Evolutionary conservation across 2,797 vertebrate species (phyloP).

Genomic region (Spondyliosoma cantharus): DNA sequence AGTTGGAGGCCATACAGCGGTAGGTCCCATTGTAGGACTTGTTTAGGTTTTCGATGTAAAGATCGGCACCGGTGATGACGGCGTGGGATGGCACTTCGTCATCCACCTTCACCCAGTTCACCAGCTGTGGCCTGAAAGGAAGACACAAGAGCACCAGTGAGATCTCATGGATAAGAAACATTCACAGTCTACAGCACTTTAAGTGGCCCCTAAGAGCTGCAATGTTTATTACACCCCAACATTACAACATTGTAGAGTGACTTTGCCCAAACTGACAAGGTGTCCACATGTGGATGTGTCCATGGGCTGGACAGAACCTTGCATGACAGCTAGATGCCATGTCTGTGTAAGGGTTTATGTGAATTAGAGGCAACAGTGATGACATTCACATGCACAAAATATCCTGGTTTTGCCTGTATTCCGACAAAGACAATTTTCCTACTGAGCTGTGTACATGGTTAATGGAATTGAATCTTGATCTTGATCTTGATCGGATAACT

Average conservation of each 20-base stretch:
- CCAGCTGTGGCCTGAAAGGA: constrained; percentile 89
- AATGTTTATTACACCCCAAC: background rate
- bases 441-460: no score
- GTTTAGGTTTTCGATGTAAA: constrained; percentile 97
- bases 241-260: background rate
- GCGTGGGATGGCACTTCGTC: constrained; percentile 96
- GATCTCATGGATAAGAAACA: background rate
- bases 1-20: constrained; percentile 95
- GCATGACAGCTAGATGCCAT: background rate
- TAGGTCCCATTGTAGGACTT: constrained; percentile 99
- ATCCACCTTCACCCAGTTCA: constrained; percentile 96
- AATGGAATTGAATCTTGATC: no score
- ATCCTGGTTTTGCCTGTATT: no score
- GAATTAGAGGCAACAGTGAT: no score
- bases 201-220: background rate
- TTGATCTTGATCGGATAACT: no score
- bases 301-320: background rate
- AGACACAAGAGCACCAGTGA: background rate
- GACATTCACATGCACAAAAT: no score
- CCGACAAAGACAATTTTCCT: no score
- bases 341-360: no score
- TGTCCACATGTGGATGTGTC: background rate
- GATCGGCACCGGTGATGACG: constrained; percentile 91
- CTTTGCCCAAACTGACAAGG: background rate
- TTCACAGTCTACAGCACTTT: background rate